Evolutionary conservation across 1,140 invertebrate species (phyloP), one percentile per base, ranked within the genome.

Genomic region (Polypedilum pembai): DNA sequence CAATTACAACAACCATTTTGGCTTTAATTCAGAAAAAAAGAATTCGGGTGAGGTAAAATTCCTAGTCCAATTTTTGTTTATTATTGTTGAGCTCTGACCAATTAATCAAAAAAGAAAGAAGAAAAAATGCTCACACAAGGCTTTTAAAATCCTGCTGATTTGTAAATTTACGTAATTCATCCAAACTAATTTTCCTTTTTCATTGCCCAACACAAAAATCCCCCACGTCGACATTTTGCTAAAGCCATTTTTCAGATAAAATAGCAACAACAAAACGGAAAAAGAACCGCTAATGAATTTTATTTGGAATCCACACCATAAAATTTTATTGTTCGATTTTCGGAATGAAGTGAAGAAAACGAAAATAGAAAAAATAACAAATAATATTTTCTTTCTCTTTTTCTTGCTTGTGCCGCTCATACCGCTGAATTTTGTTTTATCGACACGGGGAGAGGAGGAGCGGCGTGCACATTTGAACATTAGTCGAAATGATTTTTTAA

Each of bases 311-410:
- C 65, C 65, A 69, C 65, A 69, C 65, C 65, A 69, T 69, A 20
- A 69, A 69, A 69, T 21, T 69, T 69, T 69, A 69, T 21, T 69
- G 65, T 69, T 69, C 20, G 65, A 69, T 69, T 69, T 56, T 56
- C 45, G 12, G 4, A 56, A 56, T 56, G n/a, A 56, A 56, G 15
- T 12, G n/a, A 56, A 56, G n/a, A 12, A 56, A 15, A 56, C 4
- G 45, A 56, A 56, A 45, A 45, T 4, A 15, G 41, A 56, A 56
- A 56, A 56, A 56, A 56, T 56, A 56, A 56, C 45, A 56, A 56
- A 56, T 12, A 56, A 56, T 56, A 56, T 56, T 56, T 56, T 4
- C n/a, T 56, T n/a, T n/a, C 45, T 56, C 45, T 56, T 12, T n/a
- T n/a, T 15, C 41, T 56, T 33, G 24, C 24, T 33, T 33, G 24